Evolutionary conservation across 2,888 invertebrate species (phyloP), one percentile per base, ranked within the genome.

Genomic region (Masnerella sp.): DNA sequence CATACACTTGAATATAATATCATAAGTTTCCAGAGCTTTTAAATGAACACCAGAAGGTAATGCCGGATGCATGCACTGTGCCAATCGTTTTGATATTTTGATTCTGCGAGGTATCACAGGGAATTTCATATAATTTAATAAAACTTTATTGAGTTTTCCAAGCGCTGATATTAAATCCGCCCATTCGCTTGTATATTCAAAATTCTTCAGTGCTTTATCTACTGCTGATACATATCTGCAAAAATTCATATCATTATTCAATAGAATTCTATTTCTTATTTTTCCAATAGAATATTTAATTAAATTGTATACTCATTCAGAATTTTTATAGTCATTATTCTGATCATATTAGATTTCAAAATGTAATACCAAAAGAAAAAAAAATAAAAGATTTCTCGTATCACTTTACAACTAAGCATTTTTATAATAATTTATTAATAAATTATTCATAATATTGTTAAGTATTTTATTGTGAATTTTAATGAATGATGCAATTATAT

Each of bases 171-270:
- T 97, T 52, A 97, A 89, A 88, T 97, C 97, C 61, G 96, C 95
- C 97, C 97, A 97, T 90, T 97, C 96, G 80, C 94, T 94, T n/a
- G 96, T 95, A 84, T 94, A 94, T 83, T 97, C 97, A 88, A 97
- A 97, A 87, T 93, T 94, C 84, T 94, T 95, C 74, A 97, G 88
- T 11, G 95, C 95, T 87, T 95, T 96, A 85, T 97, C 96, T 56
- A 97, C 92, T 74, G 93, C 92, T 40, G 92, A 91, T 77, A 93
- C 93, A 87, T 94, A 92, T 74, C 89, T 90, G 75, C 7, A 75
- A 58, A 14, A 22, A 9, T 7, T 2, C 5, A 17, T 30, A 9
- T 36, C n/a, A n/a, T 36, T 11, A 5, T 18, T 40, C 7, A 40
- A 8, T 40, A 2, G n/a, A 30, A 30, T 30, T 9, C n/a, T 30